Evolutionary conservation across 2,113 vertebrate genomes (phyloP).

Genomic region (Rhinolophus ferrumequinum): DNA sequence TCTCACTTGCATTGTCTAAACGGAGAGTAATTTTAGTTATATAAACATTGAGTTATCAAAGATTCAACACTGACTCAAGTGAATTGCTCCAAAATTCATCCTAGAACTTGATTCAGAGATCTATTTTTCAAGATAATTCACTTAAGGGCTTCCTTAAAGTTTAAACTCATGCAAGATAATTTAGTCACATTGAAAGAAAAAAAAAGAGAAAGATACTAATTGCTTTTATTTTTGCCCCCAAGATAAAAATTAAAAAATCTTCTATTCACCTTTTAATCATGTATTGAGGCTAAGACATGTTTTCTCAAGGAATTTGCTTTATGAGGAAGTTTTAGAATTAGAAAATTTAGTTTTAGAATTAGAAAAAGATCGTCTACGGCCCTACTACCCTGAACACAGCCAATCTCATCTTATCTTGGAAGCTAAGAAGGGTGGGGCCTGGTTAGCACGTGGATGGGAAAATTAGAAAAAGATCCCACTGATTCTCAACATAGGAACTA

Average conservation of each 20-base stretch:
- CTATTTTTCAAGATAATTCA: constrained; percentile 55
- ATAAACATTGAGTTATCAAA: constrained; percentile 43
- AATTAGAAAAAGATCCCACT: neutral
- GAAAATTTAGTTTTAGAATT: constrained; percentile 21
- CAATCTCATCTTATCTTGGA: no score
- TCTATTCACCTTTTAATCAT: neutral
- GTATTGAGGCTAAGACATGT: neutral
- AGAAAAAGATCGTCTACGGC: no score
- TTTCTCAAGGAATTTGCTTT: constrained; percentile 39
- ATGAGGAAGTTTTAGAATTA: neutral
- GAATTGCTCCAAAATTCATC: constrained; percentile 36
- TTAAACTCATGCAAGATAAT: constrained; percentile 40
- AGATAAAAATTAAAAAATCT: constrained; percentile 7
- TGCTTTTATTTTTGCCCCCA: constrained; percentile 51
- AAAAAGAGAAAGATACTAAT: constrained; percentile 68
- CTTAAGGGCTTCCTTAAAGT: constrained; percentile 55
- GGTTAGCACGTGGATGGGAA: no score
- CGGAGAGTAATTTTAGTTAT: neutral
- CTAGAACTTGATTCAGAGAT: constrained; percentile 46
- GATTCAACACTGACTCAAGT: constrained; percentile 16
- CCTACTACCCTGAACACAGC: no score
- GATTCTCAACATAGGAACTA: neutral
- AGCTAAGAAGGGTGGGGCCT: no score
- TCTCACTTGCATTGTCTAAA: neutral
- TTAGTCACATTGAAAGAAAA: constrained; percentile 54